Base-by-base conservation (phyloP, 2,888 invertebrate species). In the Drosophila paracracens region DNA sequence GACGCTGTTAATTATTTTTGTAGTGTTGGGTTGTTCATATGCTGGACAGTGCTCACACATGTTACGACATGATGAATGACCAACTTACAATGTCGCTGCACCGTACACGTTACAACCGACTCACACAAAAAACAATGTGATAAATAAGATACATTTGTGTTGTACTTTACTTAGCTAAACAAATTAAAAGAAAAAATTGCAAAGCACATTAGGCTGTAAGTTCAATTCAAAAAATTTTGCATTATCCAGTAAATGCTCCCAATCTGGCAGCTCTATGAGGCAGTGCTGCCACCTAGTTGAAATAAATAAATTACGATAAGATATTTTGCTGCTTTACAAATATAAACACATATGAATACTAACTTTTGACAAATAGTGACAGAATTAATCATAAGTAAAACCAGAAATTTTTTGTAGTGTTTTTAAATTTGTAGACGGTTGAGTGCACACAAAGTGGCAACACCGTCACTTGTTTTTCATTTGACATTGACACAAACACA, bases 381-480 rank as follows among this genome's bases (percentile, higher is more conserved):
- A 50, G 10, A 25, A 27, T 50, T 35, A 1, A 51, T 36, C 21
- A 50, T 11, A 53, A 54, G 10, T 46, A 31, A n/a, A n/a, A 11
- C 16, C 29, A 13, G 6, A 35, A 21, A 36, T 25, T 48, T 46
- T 16, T n/a, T 7, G 3, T 53, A 13, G 36, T 46, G 35, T 46
- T 27, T 56, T 60, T n/a, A 4, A 62, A 62, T 56, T 66, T 50
- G 2, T 38, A 53, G 27, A 60, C 60, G 31, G 61, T 57, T 50
- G 50, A 58, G 35, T 27, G 21, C 35, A 70, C 76, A 25, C 77
- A 27, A 64, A 74, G 80, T 86, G 92, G 88, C 89, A 84, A 73
- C 84, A 57, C 74, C 51, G 64, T 33, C 29, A 77, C 70, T 85
- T 83, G 93, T 92, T 93, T 91, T 93, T 93, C 93, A 93, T 93